phyloP scores from a whole-genome alignment of 2,888 invertebrate species.

The Tupiocoris notatus region DNA sequence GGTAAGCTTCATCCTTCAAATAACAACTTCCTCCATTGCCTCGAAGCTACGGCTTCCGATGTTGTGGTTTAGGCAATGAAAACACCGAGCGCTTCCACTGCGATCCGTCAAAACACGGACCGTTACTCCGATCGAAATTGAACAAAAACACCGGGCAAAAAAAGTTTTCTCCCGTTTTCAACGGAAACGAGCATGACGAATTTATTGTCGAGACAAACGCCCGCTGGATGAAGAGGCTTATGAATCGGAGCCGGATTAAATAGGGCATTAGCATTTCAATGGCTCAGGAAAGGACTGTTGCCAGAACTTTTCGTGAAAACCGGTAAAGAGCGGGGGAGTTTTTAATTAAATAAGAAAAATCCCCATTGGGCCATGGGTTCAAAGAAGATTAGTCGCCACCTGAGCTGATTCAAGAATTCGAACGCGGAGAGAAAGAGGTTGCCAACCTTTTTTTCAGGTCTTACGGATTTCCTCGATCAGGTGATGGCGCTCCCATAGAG shows the following conservation, averaged over 20 bases:
- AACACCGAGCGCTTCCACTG: not conserved
- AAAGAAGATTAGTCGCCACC: constrained; percentile 38
- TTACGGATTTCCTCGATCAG: constrained; percentile 27
- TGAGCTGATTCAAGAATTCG: constrained; percentile 39
- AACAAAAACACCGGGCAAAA: constrained; percentile 16
- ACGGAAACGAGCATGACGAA: too few relatives aligned
- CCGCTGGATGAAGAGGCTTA: not conserved
- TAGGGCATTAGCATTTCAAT: constrained; percentile 39
- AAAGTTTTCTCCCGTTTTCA: not conserved
- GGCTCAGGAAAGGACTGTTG: constrained; percentile 15
- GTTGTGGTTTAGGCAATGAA: constrained; percentile 16
- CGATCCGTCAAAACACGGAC: constrained; percentile 4
- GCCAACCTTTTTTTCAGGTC: constrained; percentile 19
- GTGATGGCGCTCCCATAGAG: constrained; percentile 39
- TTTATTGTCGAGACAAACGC: too few relatives aligned
- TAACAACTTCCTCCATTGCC: constrained; percentile 10
- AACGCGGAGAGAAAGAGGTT: not conserved
- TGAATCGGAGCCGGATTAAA: constrained; percentile 16
- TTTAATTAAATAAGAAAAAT: constrained; percentile 42
- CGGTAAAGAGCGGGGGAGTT: constrained; percentile 15
- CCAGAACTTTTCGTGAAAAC: constrained; percentile 18
- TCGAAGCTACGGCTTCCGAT: not conserved
- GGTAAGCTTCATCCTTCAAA: constrained; percentile 2
- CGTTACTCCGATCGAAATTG: constrained; percentile 17
- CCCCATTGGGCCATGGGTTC: not conserved